Base-by-base conservation (phyloP, 1,140 invertebrate species). In the Cherax destructor region DNA sequence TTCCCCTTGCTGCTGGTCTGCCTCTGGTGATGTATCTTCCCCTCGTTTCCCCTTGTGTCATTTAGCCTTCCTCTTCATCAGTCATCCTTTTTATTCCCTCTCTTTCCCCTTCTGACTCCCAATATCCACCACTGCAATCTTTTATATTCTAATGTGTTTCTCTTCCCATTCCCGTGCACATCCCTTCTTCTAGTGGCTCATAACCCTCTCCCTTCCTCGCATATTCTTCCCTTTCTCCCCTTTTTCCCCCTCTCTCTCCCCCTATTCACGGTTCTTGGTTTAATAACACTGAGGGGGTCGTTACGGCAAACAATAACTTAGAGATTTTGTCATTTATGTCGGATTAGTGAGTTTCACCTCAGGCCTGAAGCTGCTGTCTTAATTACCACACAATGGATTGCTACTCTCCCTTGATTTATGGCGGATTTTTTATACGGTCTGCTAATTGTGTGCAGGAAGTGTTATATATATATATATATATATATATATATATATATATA, bases 31-130 rank as follows among this genome's bases (percentile, higher is more conserved):
- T 52, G 30, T 52, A 49, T 50, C 50, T 41, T 50, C 16, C n/a
- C 76, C 41, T 41, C 16, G 41, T n/a, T 16, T 50, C 77, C 47
- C 77, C 47, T 52, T 79, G 21, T 24, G 21, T 30, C n/a, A 24
- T 74, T 74, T 74, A 74, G 69, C 69, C 69, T 74, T 74, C 69
- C 69, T 74, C n/a, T 74, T 74, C 69, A 74, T 74, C 69, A 50
- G 77, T 52, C 41, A 13, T 79, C 50, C 11, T 79, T 79, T 52
- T 49, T 79, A 50, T 79, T 79, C 18, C 76, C 5, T 52, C 47
- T n/a, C 50, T 79, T 79, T 24, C 77, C 47, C 77, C 30, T 79
- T 24, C 50, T 52, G 47, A 50, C 50, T 79, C 77, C 50, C 77
- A 49, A 50, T 52, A 79, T 79, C 77, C 77, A 79, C 50, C 30